Percentiles rank a stretch among this genome's conserved stretches.
Evolutionary conservation across 2,797 vertebrate species (phyloP).

Genomic region (Erpetoichthys calabaricus): DNA sequence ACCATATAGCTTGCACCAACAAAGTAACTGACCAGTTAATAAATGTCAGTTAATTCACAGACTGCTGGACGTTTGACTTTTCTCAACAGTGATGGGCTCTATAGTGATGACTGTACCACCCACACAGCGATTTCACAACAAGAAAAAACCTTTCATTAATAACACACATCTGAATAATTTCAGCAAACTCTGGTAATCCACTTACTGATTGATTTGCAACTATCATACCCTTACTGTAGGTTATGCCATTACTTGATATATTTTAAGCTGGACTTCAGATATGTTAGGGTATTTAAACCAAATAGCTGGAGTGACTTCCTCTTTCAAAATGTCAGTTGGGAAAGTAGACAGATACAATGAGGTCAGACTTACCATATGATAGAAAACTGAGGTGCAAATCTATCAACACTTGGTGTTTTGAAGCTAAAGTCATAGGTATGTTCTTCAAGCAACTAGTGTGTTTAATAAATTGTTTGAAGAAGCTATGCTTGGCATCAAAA

Average conservation of each 20-base stretch:
- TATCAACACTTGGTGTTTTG: constrained; percentile 17
- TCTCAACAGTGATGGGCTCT: too few species aligned
- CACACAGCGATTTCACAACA: constrained; percentile 14
- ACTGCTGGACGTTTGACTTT: too few species aligned
- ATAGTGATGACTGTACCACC: constrained; percentile 18
- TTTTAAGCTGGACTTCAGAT: constrained; percentile 9
- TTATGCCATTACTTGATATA: constrained; percentile 13
- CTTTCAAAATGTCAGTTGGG: constrained; percentile 19
- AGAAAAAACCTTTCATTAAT: constrained; percentile 17
- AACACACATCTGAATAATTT: constrained; percentile 17
- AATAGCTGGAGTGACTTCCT: constrained; percentile 17
- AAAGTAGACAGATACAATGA: constrained; percentile 20
- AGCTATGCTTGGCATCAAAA: constrained; percentile 17
- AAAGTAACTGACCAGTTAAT: too few species aligned
- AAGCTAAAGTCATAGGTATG: constrained; percentile 6
- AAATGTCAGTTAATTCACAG: too few species aligned
- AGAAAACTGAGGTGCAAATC: constrained; percentile 17
- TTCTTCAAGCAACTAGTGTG: constrained; percentile 15
- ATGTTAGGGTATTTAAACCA: constrained; percentile 9
- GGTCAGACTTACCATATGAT: constrained; percentile 4
- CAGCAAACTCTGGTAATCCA: constrained; percentile 16
- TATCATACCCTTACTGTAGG: constrained; percentile 18
- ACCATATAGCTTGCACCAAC: too few species aligned
- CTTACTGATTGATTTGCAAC: constrained; percentile 11
- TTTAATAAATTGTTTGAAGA: constrained; percentile 13